A percentile compares a stretch with the other conserved stretches of the same genome.
phyloP scores from a whole-genome alignment of 2,113 vertebrate genomes.

The Serranochromis macrocephalus region DNA sequence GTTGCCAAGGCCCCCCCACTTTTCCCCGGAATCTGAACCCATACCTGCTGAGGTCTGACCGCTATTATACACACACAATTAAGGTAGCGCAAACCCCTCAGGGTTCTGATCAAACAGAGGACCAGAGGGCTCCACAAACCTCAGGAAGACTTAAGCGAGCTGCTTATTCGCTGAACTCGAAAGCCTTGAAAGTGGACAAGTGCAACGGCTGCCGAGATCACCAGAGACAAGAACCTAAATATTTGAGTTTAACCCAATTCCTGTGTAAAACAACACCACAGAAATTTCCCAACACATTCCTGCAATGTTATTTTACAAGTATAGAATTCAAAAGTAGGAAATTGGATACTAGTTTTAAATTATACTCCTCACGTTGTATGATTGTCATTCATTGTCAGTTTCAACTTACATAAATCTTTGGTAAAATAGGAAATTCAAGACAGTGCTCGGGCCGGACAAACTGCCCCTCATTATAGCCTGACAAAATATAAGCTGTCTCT shows the following conservation, averaged over 20 bases:
- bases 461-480: conserved; percentile 54
- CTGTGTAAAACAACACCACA: conserved; percentile 24
- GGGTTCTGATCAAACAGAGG: conserved; percentile 32
- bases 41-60: conserved; percentile 61
- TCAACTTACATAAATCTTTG: conserved; percentile 30
- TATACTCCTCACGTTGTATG: conserved; percentile 8
- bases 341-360: conserved; percentile 31
- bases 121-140: conserved; percentile 11
- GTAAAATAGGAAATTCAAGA: conserved; percentile 25
- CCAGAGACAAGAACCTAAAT: conserved; percentile 10
- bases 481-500: conserved; percentile 55
- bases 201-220: background rate
- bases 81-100: conserved; percentile 26
- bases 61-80: conserved; percentile 42
- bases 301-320: conserved; percentile 33
- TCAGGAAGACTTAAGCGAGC: background rate
- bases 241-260: conserved; percentile 20
- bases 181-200: background rate
- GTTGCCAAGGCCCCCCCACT: conserved; percentile 6
- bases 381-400: conserved; percentile 24
- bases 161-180: background rate
- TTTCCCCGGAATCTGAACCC: conserved; percentile 22
- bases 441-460: conserved; percentile 3
- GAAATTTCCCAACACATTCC: conserved; percentile 12
- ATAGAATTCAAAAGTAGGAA: background rate